A percentile compares a stretch with the other conserved stretches of the same genome.
Conservation (phyloP, 2,888 invertebrate species). For the Argyresthia albistria region DNA sequence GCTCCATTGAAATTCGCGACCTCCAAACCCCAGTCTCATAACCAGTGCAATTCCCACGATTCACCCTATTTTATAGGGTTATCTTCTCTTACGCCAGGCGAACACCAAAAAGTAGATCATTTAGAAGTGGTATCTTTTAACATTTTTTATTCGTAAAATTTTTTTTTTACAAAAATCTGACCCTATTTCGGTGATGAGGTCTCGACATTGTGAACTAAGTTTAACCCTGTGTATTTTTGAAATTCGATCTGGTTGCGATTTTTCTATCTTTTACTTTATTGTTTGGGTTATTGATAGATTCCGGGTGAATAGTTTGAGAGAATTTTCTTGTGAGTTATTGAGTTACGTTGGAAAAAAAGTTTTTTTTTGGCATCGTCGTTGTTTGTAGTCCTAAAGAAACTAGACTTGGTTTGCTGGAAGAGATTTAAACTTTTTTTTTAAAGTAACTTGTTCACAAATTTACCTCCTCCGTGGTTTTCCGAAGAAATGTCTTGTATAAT, state of each 20-base stretch:
- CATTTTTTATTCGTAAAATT: constrained; percentile 22
- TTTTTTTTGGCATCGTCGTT: too few relatives aligned
- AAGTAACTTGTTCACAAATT: too few relatives aligned
- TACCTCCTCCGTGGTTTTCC: too few relatives aligned
- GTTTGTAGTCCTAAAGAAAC: too few relatives aligned
- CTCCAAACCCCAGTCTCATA: constrained; percentile 23
- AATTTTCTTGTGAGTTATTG: constrained; percentile 35
- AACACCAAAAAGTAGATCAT: constrained; percentile 49
- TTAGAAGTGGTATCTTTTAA: constrained; percentile 45
- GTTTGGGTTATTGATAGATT: constrained; percentile 4
- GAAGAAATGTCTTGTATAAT: too few relatives aligned
- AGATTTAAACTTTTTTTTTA: too few relatives aligned
- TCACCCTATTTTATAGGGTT: constrained; percentile 63
- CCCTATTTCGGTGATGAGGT: constrained; percentile 63
- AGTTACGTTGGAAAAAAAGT: background rate
- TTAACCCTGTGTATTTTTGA: constrained; percentile 58
- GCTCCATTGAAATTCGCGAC: constrained; percentile 28
- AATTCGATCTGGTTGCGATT: constrained; percentile 51
- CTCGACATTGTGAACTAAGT: constrained; percentile 54
- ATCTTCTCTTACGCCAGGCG: constrained; percentile 39
- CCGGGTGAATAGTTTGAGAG: constrained; percentile 9
- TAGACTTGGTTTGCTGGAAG: too few relatives aligned
- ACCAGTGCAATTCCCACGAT: constrained; percentile 42
- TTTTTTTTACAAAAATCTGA: constrained; percentile 41
- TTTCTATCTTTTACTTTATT: constrained; percentile 20